Base-by-base conservation (phyloP, 1,140 invertebrate species). In the Pomacea maculata region DNA sequence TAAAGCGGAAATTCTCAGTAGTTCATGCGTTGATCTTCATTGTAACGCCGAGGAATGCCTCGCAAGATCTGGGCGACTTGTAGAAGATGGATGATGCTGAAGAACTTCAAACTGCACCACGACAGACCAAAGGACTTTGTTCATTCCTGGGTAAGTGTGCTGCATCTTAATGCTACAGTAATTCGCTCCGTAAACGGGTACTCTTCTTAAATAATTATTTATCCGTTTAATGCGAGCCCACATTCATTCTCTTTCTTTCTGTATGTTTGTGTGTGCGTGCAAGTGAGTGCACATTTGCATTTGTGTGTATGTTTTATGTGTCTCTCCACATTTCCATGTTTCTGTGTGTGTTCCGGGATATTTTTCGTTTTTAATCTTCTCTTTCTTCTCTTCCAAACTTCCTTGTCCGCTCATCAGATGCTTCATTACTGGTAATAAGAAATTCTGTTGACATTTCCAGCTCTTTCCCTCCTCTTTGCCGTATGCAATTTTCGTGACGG, bases 401-500 rank as follows among this genome's bases (percentile, higher is more conserved):
- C 34, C 34, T 45, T 45, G 34, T 45, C 6, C 34, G 6, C 34
- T 45, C 34, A 45, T 45, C 34, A 45, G 34, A 45, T 45, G 34
- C 34, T 45, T 45, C 34, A 45, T 45, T 45, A 45, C 34, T 45
- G 34, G 34, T 45, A 45, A 45, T 45, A 45, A 45, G 34, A 45
- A 45, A 45, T 45, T 45, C 34, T 45, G 2, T 45, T 45, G 34
- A 80, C 77, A 63, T 11, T 80, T 81, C 82, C 19, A 88, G 87
- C 86, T 86, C 83, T 85, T 79, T 80, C 80, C 85, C 71, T 83
- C 83, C 70, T 83, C 86, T 15, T 54, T 85, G 72, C 83, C 83
- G 21, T 88, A 87, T 77, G 86, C 87, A 19, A 78, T 86, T 15
- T 86, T 84, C 72, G 76, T 85, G 52, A 84, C 81, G 3, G 4